Evolutionary conservation across 2,797 vertebrate species (phyloP).

Genomic region (Phaenicophaeus curvirostris): DNA sequence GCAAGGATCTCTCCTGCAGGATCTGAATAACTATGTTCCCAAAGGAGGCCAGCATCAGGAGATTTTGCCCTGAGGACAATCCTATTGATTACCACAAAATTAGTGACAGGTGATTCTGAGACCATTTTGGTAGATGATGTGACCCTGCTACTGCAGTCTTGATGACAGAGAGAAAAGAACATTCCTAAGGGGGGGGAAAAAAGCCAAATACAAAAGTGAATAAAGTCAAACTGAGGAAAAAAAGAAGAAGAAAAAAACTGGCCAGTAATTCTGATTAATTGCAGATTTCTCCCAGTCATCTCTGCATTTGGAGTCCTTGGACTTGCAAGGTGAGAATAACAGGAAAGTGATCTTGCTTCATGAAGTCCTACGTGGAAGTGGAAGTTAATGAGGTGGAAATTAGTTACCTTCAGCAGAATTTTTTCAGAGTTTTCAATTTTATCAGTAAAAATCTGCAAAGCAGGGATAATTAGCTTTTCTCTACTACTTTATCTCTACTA

Average conservation of each 20-base stretch:
- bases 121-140: background rate
- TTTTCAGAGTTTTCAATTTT: background rate
- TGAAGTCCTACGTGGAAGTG: background rate
- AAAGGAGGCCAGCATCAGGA: background rate
- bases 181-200: background rate
- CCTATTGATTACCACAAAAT: background rate
- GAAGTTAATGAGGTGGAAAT: conserved; percentile 7
- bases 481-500: too few species aligned
- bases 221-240: background rate
- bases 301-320: background rate
- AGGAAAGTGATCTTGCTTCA: background rate
- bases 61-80: background rate
- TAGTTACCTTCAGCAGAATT: background rate
- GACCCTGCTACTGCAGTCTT: background rate
- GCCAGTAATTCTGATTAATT: background rate
- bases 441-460: background rate
- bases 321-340: background rate
- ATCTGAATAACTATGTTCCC: background rate
- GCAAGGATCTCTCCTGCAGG: background rate
- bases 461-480: background rate
- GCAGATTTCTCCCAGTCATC: background rate
- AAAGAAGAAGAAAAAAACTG: background rate
- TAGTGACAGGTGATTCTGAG: background rate
- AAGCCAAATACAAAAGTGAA: background rate
- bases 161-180: background rate